phyloP scores from a whole-genome alignment of 2,888 invertebrate species.

The Drosophila meridiana region DNA sequence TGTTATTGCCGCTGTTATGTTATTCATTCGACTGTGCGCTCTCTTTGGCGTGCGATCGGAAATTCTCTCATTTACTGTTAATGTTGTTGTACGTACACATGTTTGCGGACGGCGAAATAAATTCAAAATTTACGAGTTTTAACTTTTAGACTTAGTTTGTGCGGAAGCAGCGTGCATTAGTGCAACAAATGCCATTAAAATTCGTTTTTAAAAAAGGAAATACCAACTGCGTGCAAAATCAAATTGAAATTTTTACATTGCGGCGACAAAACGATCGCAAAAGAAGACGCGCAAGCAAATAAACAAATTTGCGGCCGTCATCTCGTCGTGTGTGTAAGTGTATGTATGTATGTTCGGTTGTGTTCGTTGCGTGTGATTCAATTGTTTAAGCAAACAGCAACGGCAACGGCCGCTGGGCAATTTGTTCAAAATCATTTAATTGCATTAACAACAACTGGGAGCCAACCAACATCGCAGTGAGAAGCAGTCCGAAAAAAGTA shows the following conservation, averaged over 20 bases:
- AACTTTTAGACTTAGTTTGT: slow-evolving; percentile 46
- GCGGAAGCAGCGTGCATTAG: slow-evolving; percentile 27
- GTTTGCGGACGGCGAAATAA: slow-evolving; percentile 55
- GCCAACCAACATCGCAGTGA: slow-evolving; percentile 2
- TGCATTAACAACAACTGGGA: slow-evolving; percentile 36
- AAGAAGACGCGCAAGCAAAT: slow-evolving; percentile 54
- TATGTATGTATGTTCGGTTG: slow-evolving; percentile 17
- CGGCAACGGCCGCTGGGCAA: slow-evolving; percentile 34
- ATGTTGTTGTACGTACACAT: slow-evolving; percentile 59
- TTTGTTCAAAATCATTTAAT: slow-evolving; percentile 41
- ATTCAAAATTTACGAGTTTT: slow-evolving; percentile 46
- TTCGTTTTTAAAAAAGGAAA: slow-evolving; percentile 12
- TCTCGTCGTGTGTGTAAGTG: slow-evolving; percentile 38
- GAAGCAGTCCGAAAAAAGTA: slow-evolving; percentile 10
- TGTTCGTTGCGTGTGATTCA: slow-evolving; percentile 57
- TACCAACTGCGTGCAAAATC: slow-evolving; percentile 16
- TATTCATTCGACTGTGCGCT: slow-evolving; percentile 8
- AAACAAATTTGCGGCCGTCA: slow-evolving; percentile 58
- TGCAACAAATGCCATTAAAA: slow-evolving; percentile 37
- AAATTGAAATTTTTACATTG: slow-evolving; percentile 22
- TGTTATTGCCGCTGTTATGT: slow-evolving; percentile 19
- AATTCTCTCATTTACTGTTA: slow-evolving; percentile 60
- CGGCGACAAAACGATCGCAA: slow-evolving; percentile 47
- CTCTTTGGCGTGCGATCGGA: slow-evolving; percentile 33
- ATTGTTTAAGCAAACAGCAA: slow-evolving; percentile 63